Percentiles rank a stretch among this genome's conserved stretches.
Conservation (phyloP, 2,888 invertebrate species). For the Sclerodermus sp. region DNA sequence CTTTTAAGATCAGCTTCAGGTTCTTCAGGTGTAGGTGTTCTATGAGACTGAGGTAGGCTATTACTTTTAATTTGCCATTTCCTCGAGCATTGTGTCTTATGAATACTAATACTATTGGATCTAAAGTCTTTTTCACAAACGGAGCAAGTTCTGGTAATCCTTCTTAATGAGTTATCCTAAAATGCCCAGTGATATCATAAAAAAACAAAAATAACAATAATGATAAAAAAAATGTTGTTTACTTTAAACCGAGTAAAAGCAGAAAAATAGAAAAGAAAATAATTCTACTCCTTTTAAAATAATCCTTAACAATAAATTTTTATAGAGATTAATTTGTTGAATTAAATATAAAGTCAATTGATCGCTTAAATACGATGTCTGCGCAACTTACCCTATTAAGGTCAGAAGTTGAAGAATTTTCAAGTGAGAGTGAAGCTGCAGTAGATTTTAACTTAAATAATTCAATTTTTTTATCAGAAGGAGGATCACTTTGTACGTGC, state of each 20-base stretch:
- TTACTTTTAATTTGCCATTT: slow-evolving; percentile 69
- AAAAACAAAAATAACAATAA: not conserved
- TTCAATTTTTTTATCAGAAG: slow-evolving; percentile 4
- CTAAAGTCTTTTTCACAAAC: slow-evolving; percentile 71
- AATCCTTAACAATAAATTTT: too few relatives aligned
- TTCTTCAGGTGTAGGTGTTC: slow-evolving; percentile 60
- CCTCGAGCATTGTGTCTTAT: slow-evolving; percentile 70
- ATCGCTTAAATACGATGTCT: too few relatives aligned
- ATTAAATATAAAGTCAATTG: too few relatives aligned
- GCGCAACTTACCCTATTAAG: slow-evolving; percentile 32
- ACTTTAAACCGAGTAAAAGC: too few relatives aligned
- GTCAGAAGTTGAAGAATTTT: slow-evolving; percentile 8
- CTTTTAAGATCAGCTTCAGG: slow-evolving; percentile 60
- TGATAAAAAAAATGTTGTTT: too few relatives aligned
- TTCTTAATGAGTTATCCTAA: slow-evolving; percentile 29
- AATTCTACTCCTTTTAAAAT: too few relatives aligned
- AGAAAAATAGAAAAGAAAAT: too few relatives aligned
- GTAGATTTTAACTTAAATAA: slow-evolving; percentile 4
- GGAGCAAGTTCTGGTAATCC: slow-evolving; percentile 63
- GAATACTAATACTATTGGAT: slow-evolving; percentile 65
- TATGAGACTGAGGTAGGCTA: slow-evolving; percentile 60
- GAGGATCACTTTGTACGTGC: slow-evolving; percentile 60
- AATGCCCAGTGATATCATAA: slow-evolving; percentile 5
- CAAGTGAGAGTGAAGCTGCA: slow-evolving; percentile 2
- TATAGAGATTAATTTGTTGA: too few relatives aligned